phyloP scores from a whole-genome alignment of 2,797 vertebrate genomes.

The Gambelia wislizenii region DNA sequence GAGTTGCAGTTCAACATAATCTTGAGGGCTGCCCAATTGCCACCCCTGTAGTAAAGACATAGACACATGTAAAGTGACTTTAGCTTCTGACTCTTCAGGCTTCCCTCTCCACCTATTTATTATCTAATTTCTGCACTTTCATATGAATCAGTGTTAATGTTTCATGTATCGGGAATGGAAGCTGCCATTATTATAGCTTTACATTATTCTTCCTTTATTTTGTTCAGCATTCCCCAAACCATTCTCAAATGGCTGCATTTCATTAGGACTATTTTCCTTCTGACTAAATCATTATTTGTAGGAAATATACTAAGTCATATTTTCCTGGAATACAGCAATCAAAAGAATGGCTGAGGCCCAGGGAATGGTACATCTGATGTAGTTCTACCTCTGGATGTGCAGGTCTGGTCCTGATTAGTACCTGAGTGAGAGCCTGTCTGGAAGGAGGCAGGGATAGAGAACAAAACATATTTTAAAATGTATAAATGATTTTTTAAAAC shows the following conservation, averaged over 20 bases:
- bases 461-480: no score
- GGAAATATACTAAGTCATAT: slow-evolving; percentile 1
- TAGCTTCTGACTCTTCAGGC: not conserved
- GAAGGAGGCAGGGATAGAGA: not conserved
- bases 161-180: not conserved
- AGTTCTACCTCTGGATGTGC: not conserved
- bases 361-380: not conserved
- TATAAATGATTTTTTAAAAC: no score
- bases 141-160: not conserved
- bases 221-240: not conserved
- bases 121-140: not conserved
- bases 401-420: not conserved
- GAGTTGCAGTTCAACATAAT: not conserved
- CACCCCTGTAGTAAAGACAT: not conserved
- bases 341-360: slow-evolving; percentile 8
- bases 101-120: not conserved
- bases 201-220: not conserved
- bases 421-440: not conserved
- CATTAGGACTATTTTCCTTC: slow-evolving; percentile 1
- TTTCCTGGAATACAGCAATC: slow-evolving; percentile 21
- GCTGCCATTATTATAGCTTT: not conserved
- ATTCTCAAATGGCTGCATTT: slow-evolving; percentile 11
- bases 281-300: not conserved
- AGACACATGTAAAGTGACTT: not conserved
- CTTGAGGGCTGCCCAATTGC: not conserved